Conservation (phyloP, 2,113 vertebrate genomes). For the Hydropotes inermis region DNA sequence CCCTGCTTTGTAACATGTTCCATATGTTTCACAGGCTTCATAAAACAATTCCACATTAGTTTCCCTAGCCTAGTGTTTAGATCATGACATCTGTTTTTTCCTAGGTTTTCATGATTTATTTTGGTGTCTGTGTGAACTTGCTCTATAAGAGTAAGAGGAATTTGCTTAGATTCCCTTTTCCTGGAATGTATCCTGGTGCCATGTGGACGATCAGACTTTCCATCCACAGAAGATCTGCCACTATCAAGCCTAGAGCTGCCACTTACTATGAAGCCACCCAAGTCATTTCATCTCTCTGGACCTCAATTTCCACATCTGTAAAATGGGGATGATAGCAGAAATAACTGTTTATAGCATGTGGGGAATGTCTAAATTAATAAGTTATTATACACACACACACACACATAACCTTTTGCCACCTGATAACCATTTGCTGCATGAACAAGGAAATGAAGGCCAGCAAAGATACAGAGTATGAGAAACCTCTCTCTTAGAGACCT, state of each 20-base stretch:
- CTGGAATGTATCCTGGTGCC: not conserved
- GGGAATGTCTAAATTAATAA: not conserved
- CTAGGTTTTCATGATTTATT: conserved; percentile 51
- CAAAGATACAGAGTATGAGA: not conserved
- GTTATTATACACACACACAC: not conserved
- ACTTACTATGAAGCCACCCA: not conserved
- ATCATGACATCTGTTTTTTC: conserved; percentile 44
- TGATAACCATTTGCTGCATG: not conserved
- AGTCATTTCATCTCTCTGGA: not conserved
- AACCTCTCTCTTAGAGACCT: not conserved
- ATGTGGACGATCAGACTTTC: not conserved
- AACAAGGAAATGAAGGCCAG: not conserved
- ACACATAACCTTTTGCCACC: not conserved
- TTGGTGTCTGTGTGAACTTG: conserved; percentile 56
- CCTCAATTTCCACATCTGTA: not conserved
- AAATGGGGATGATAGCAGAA: not conserved
- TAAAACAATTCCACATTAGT: conserved; percentile 33
- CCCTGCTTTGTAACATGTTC: conserved; percentile 38
- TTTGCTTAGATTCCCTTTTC: conserved; percentile 24
- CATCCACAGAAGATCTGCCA: not conserved
- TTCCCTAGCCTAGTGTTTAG: conserved; percentile 23
- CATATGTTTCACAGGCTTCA: conserved; percentile 48
- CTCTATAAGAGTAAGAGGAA: not conserved
- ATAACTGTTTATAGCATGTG: not conserved
- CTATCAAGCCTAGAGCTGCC: not conserved